Conservation (phyloP, 2,113 vertebrate genomes). For the Cryptotis parvus region DNA sequence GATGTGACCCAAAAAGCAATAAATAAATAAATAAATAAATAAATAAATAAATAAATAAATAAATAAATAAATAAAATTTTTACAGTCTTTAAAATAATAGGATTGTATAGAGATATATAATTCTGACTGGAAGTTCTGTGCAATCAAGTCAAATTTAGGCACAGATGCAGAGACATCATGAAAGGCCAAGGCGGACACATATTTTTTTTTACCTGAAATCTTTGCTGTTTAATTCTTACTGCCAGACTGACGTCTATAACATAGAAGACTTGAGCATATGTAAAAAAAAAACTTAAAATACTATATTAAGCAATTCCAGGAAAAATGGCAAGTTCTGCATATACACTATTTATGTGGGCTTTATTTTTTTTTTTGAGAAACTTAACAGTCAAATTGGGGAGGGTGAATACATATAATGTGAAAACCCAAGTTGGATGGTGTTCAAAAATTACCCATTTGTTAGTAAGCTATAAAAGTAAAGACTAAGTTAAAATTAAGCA, state of each 20-base stretch:
- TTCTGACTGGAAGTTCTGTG: not conserved
- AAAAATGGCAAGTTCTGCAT: not conserved
- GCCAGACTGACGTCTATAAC: not conserved
- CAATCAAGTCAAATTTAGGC: not conserved
- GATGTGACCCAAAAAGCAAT: too few relatives aligned
- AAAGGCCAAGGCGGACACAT: not conserved
- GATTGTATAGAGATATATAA: not conserved
- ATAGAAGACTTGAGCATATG: not conserved
- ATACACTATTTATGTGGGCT: not conserved
- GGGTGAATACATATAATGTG: not conserved
- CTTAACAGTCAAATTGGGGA: not conserved
- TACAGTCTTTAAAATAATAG: not conserved
- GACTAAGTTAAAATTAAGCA: slow-evolving; percentile 9
- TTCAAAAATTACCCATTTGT: slow-evolving; percentile 33
- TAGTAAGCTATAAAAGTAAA: not conserved
- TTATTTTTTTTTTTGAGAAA: not conserved
- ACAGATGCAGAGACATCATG: not conserved
- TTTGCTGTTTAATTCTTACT: slow-evolving; percentile 12
- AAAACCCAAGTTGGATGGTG: not conserved
- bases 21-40: too few relatives aligned
- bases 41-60: too few relatives aligned
- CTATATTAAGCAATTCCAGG: not conserved
- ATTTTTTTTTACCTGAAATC: slow-evolving; percentile 22
- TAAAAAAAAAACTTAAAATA: not conserved
- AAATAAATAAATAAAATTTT: too few relatives aligned